Conservation (phyloP, 2,888 invertebrate species). For the Nysson spinosus region DNA sequence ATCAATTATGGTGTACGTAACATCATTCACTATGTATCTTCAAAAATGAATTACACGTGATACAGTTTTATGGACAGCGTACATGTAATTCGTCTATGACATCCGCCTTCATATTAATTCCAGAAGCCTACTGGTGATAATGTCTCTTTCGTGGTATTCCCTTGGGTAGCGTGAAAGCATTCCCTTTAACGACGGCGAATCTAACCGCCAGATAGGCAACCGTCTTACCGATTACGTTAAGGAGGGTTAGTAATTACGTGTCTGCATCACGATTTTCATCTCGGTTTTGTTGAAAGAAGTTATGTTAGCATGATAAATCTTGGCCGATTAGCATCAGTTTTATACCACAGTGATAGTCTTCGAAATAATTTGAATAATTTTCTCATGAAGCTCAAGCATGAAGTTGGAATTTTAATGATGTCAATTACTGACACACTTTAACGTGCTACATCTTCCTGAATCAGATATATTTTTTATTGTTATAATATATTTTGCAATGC, state of each 20-base stretch:
- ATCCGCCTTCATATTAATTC: slow-evolving; percentile 72
- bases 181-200: slow-evolving; percentile 76
- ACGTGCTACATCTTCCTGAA: too few species aligned
- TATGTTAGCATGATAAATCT: neutral
- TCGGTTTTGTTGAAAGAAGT: neutral
- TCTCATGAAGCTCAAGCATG: too few species aligned
- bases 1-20: too few species aligned
- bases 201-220: slow-evolving; percentile 74
- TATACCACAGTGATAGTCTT: too few species aligned
- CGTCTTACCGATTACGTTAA: slow-evolving; percentile 72
- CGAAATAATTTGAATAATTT: too few species aligned
- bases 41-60: too few species aligned
- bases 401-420: too few species aligned
- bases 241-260: slow-evolving; percentile 53
- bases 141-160: slow-evolving; percentile 63
- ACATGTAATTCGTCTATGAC: neutral
- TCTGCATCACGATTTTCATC: slow-evolving; percentile 39
- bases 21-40: too few species aligned
- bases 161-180: slow-evolving; percentile 74
- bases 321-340: too few species aligned
- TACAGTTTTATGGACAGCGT: neutral
- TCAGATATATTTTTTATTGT: too few species aligned
- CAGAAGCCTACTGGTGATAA: slow-evolving; percentile 67
- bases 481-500: too few species aligned
- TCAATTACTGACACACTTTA: too few species aligned